phyloP scores from a whole-genome alignment of 2,113 vertebrate genomes.

The human (Homo sapiens) region DNA sequence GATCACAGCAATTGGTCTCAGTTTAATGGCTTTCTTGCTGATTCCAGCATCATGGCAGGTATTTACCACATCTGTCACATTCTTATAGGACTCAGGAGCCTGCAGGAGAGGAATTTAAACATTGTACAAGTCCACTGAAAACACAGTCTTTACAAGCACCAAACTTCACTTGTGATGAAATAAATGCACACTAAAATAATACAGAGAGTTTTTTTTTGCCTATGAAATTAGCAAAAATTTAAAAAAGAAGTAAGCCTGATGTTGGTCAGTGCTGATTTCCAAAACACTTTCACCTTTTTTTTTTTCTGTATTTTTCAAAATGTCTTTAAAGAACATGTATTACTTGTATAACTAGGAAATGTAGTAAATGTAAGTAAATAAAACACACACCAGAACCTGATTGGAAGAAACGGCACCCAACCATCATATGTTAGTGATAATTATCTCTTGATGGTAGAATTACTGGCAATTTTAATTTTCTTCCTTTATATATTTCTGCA shows the following conservation, averaged over 20 bases:
- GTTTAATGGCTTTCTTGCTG: constrained; percentile 98
- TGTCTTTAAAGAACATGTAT: background rate
- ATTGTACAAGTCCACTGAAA: background rate
- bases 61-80: constrained; percentile 97
- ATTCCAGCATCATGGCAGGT: constrained; percentile 98
- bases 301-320: background rate
- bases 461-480: background rate
- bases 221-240: constrained; percentile 2
- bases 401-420: background rate
- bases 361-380: background rate
- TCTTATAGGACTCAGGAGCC: constrained; percentile 99
- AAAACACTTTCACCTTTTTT: background rate
- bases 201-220: background rate
- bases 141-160: background rate
- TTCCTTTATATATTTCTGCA: background rate
- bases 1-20: constrained; percentile 97
- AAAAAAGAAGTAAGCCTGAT: background rate
- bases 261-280: background rate
- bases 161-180: background rate
- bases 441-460: background rate
- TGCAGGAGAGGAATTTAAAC: constrained; percentile 65
- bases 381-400: background rate
- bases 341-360: constrained; percentile 2
- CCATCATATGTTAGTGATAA: background rate
- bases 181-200: background rate